Evolutionary conservation across 2,888 invertebrate species (phyloP), one percentile per base, ranked within the genome.

Genomic region (Oegoconia quadripuncta): DNA sequence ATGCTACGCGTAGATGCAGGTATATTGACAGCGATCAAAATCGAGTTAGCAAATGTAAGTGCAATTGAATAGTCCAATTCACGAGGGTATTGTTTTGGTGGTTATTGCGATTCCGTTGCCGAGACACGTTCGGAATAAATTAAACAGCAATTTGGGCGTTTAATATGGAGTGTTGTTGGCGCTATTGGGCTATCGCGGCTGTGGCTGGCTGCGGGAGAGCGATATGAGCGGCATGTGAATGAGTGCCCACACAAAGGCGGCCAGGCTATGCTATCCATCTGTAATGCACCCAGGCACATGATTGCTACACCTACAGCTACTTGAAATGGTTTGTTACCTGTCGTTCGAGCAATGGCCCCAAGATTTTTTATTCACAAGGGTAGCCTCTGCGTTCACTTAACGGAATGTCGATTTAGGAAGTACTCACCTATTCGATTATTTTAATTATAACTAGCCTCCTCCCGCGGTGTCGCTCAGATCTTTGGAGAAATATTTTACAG

Each of bases 111-210:
- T 80, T 80, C 77, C 73, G 77, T 80, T 83, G 79, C 81, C 76
- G 81, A 77, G 80, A 84, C 86, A 86, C 86, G 86, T 74, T 60
- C 79, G 61, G 86, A 83, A 87, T 87, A 86, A 83, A 84, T 86
- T 84, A 83, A 84, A 84, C 74, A 81, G 79, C 82, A 83, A 83
- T 87, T 87, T 82, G 77, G 79, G 74, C 76, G 71, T 83, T 84
- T 84, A 84, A 83, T 84, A 82, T 80, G 81, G 75, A 80, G 79
- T 80, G 78, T 78, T 82, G 82, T 81, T 77, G 71, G 65, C 74
- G 75, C 73, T 74, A 77, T 78, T 79, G 79, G 72, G 63, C 72
- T 70, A 75, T 76, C 71, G 74, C 64, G 71, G 62, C 59, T 66
- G 61, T 64, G 74, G 64, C 59, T 64, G 62, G 68, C 64, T 66